Evolutionary conservation across 2,113 vertebrate genomes (phyloP).

Genomic region (Phocoena sinus): DNA sequence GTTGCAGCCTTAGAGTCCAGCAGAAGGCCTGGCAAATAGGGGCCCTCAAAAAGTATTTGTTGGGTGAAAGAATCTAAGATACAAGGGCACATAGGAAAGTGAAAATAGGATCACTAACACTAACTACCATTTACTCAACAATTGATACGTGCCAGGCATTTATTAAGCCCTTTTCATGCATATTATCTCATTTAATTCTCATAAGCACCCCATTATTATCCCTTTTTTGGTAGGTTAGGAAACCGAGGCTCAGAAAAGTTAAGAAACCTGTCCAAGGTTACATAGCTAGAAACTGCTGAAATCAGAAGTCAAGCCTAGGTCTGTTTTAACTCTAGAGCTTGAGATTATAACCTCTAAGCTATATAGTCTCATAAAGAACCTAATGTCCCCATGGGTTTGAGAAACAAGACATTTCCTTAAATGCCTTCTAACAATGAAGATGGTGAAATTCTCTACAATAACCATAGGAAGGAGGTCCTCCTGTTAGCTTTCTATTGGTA

Average conservation of each 20-base stretch:
- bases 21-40: not conserved
- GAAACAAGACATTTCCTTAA: slow-evolving; percentile 31
- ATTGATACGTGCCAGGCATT: not conserved
- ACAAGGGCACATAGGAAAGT: not conserved
- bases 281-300: not conserved
- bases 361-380: not conserved
- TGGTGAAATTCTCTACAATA: not conserved
- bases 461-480: not conserved
- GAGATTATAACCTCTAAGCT: not conserved
- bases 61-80: slow-evolving; percentile 1
- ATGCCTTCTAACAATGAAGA: not conserved
- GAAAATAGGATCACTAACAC: slow-evolving; percentile 14
- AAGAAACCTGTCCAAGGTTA: not conserved
- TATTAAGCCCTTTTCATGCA: not conserved
- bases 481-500: not conserved
- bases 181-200: not conserved
- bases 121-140: slow-evolving; percentile 16
- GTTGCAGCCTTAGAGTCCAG: not conserved
- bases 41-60: not conserved
- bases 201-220: not conserved
- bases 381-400: not conserved
- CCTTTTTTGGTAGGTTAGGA: not conserved
- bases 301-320: not conserved
- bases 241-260: not conserved
- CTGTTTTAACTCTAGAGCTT: slow-evolving; percentile 16